phyloP scores from a whole-genome alignment of 2,888 invertebrate species.

The Xestia ashworthii region DNA sequence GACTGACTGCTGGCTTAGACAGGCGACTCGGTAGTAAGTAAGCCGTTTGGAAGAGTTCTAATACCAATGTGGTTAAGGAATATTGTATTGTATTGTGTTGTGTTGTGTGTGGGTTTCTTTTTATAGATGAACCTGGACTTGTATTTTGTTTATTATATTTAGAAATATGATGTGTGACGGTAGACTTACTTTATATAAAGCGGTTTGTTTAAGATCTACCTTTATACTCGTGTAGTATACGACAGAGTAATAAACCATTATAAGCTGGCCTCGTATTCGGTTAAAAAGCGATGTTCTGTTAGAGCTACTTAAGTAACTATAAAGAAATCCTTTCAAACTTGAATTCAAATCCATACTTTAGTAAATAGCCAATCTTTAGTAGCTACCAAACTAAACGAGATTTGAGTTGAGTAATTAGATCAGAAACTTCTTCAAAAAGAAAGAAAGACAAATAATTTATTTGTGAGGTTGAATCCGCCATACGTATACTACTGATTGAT shows the following conservation, averaged over 20 bases:
- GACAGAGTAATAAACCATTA: background rate
- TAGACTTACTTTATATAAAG: background rate
- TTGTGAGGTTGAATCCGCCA: too few species aligned
- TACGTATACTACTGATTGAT: too few species aligned
- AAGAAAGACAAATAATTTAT: too few species aligned
- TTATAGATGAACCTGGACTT: background rate
- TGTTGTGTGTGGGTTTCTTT: slow-evolving; percentile 4
- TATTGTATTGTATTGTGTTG: slow-evolving; percentile 1
- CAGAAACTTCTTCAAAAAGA: background rate
- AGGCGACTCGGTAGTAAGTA: slow-evolving; percentile 42
- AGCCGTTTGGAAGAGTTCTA: slow-evolving; percentile 13
- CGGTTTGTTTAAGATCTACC: background rate
- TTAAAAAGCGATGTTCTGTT: background rate
- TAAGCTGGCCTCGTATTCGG: background rate
- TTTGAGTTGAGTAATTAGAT: background rate
- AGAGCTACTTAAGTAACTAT: too few species aligned
- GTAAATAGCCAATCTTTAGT: background rate
- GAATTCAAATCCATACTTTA: background rate
- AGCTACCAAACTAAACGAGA: background rate
- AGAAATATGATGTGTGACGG: background rate
- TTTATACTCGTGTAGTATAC: background rate
- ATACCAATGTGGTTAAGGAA: slow-evolving; percentile 22
- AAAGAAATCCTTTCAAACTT: too few species aligned
- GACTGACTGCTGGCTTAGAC: slow-evolving; percentile 47
- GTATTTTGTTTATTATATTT: background rate